Base-by-base conservation (phyloP, 1,140 invertebrate genomes). In the Bombus polaris region DNA sequence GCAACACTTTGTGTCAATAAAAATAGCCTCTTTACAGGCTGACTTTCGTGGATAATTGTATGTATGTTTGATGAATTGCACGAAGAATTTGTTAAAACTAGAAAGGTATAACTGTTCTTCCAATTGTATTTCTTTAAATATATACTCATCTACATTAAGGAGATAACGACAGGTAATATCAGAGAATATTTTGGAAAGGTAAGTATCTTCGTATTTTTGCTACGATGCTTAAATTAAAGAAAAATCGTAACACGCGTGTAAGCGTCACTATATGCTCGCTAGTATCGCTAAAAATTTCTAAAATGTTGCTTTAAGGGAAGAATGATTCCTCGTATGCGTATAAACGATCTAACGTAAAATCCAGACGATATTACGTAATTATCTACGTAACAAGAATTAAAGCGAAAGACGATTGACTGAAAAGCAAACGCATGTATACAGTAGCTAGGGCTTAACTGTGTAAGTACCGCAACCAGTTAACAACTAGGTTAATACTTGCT, bases 401-500 rank as follows among this genome's bases (percentile, higher is more conserved):
- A 47, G n/a, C 2, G 9, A 22, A 47, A 73, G n/a, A 18, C n/a
- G 18, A 10, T 74, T 44, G 8, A 32, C 39, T 22, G 42, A 22
- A 25, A 47, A 47, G 10, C n/a, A 12, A 74, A 44, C 9, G 13
- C 71, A 3, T 42, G 39, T 42, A 42, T 8, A 22, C 13, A n/a
- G 39, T n/a, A 32, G 10, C 22, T 18, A 18, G 9, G 8, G 72
- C 4, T 57, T 37, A n/a, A n/a, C 28, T 13, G 18, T 25, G 3
- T 42, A 35, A 68, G 18, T 35, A 68, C 47, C 22, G 37, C 47
- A 81, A 73, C n/a, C 39, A 3, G 71, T 83, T 83, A 83, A 83
- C 81, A 76, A 83, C 72, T 76, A 32, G 81, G 72, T 83, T 66
- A 83, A 66, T 76, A 65, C 72, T 47, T 76, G 59, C 25, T 83